Evolutionary conservation across 2,888 invertebrate genomes (phyloP), one percentile per base, ranked within the genome.

Genomic region (Pristionchus mayeri): DNA sequence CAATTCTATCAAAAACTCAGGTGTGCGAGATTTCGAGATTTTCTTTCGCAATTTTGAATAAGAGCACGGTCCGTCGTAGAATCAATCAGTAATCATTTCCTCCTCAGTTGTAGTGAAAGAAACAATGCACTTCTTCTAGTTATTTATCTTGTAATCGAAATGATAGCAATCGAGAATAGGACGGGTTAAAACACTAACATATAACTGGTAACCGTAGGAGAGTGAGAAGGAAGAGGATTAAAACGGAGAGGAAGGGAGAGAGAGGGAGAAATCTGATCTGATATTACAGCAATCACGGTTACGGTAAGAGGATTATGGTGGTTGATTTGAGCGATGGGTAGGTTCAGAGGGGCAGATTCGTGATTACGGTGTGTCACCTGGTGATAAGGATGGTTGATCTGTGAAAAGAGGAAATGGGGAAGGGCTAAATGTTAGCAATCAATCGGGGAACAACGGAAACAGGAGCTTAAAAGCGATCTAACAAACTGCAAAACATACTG

Each of bases 201-300:
- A n/a, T n/a, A 34, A 34, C 34, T 30, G 63, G 34, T 63, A 63
- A 63, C 63, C 63, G 63, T 63, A 63, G 34, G 34, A 27, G 34
- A 21, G 34, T 34, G 63, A 63, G 63, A 34, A 21, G 34, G 63
- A 18, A 34, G 18, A 16, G 63, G 63, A 63, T 30, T 63, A 63
- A 63, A 9, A 9, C 30, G 34, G 34, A 63, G 9, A 63, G 18
- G 18, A 34, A 57, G 24, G 16, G 63, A 60, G 24, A 3, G 57
- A 30, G 7, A n/a, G n/a, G n/a, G n/a, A n/a, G n/a, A n/a, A 11
- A 60, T 27, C n/a, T n/a, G n/a, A 11, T 60, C 57, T 60, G 57
- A 60, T 60, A 60, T 63, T 30, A 30, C 63, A 63, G 34, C 34
- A 18, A 63, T 63, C 63, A 63, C 34, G 63, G 63, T 63, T 63